Evolutionary conservation across 2,797 vertebrate genomes (phyloP).

Genomic region (Macrochelys suwanniensis): DNA sequence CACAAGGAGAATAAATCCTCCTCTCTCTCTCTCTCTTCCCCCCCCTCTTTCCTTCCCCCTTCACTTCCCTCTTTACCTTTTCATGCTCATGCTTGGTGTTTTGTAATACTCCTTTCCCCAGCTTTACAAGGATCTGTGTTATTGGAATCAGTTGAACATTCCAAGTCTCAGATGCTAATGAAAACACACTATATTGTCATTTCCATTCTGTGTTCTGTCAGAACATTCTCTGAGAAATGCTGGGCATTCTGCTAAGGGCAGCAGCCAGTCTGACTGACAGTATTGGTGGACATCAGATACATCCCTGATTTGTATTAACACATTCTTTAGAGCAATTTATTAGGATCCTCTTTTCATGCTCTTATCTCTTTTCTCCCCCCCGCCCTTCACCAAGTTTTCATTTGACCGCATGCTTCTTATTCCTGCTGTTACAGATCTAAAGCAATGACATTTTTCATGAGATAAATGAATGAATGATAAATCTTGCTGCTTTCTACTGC

Average conservation of each 20-base stretch:
- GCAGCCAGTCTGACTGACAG: not conserved
- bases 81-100: not conserved
- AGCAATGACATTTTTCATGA: not conserved
- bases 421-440: not conserved
- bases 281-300: not conserved
- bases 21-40: not conserved
- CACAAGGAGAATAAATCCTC: slow-evolving; percentile 15
- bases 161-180: slow-evolving; percentile 22
- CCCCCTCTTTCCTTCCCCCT: not conserved
- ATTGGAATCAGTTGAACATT: slow-evolving; percentile 22
- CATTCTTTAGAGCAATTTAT: not conserved
- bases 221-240: not conserved
- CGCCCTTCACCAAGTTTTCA: not conserved
- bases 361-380: not conserved
- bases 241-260: not conserved
- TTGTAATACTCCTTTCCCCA: not conserved
- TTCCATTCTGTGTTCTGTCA: not conserved
- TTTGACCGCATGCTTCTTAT: slow-evolving; percentile 3
- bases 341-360: slow-evolving; percentile 6
- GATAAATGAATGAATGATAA: slow-evolving; percentile 3
- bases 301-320: not conserved
- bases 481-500: not conserved
- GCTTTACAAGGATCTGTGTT: slow-evolving; percentile 38
- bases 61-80: slow-evolving; percentile 28
- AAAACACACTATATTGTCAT: not conserved